Percentiles rank a stretch among this genome's conserved stretches.
Conservation (phyloP, 2,888 invertebrate genomes). For the Diadegma fenestrale region DNA sequence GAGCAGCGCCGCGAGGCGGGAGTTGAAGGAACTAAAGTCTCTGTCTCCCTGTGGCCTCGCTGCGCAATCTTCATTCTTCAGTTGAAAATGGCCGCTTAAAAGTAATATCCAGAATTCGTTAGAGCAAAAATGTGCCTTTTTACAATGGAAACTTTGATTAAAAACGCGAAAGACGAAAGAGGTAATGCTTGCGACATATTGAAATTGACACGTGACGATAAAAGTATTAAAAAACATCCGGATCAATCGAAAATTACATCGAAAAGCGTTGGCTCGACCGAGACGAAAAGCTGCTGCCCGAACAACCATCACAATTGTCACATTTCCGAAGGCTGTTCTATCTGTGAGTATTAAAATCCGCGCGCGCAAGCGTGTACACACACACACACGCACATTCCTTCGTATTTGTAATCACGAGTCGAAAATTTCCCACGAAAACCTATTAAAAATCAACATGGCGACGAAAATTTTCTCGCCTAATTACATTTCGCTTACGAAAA, state of each 20-base stretch:
- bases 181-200: conserved; percentile 64
- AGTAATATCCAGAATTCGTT: conserved; percentile 71
- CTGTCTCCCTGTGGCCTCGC: not conserved
- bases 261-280: conserved; percentile 67
- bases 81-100: conserved; percentile 82
- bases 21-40: conserved; percentile 18
- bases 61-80: conserved; percentile 61
- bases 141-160: conserved; percentile 79
- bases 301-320: conserved; percentile 73
- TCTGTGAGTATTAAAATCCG: conserved; percentile 73
- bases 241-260: conserved; percentile 63
- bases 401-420: conserved; percentile 1
- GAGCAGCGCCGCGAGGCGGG: conserved; percentile 47
- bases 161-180: conserved; percentile 71
- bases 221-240: conserved; percentile 56
- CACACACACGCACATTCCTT: not conserved
- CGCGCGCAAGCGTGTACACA: conserved; percentile 21
- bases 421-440: not conserved
- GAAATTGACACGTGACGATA: conserved; percentile 57
- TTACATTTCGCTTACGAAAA: conserved; percentile 23
- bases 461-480: not conserved
- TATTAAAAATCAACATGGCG: conserved; percentile 19
- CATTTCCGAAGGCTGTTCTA: conserved; percentile 75
- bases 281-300: conserved; percentile 57
- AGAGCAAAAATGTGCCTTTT: conserved; percentile 73